Evolutionary conservation across 2,797 vertebrate species (phyloP).

Genomic region (Aselliscus stoliczkanus): DNA sequence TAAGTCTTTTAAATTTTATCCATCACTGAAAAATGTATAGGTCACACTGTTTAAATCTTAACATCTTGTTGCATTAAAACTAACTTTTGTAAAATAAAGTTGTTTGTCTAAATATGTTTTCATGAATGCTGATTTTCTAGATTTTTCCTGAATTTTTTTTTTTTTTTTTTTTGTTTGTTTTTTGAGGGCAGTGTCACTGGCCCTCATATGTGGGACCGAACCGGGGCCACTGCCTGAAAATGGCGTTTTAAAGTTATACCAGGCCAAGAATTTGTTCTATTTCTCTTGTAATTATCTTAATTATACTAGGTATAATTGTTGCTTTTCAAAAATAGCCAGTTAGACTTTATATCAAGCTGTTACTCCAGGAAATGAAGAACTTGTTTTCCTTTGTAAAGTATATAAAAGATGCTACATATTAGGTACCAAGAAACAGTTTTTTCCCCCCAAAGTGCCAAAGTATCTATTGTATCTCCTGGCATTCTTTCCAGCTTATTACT

Average conservation of each 20-base stretch:
- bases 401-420: slow-evolving; percentile 39
- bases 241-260: slow-evolving; percentile 30
- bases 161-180: too few species aligned
- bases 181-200: too few species aligned
- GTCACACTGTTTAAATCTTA: neutral
- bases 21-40: neutral
- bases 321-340: slow-evolving; percentile 44
- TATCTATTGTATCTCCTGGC: slow-evolving; percentile 39
- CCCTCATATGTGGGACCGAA: too few species aligned
- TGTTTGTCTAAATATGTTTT: slow-evolving; percentile 26
- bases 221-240: too few species aligned
- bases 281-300: slow-evolving; percentile 64
- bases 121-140: slow-evolving; percentile 52
- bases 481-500: slow-evolving; percentile 38
- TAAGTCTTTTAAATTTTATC: neutral
- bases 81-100: slow-evolving; percentile 17
- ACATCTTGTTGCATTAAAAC: slow-evolving; percentile 20
- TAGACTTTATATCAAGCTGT: slow-evolving; percentile 43
- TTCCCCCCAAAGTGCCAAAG: neutral
- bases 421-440: slow-evolving; percentile 35
- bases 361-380: slow-evolving; percentile 10
- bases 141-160: too few species aligned
- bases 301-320: slow-evolving; percentile 28
- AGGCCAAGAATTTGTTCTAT: slow-evolving; percentile 35
- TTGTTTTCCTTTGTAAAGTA: slow-evolving; percentile 43